Base-by-base conservation (phyloP, 1,140 invertebrate species). In the Bemisia tabaci region DNA sequence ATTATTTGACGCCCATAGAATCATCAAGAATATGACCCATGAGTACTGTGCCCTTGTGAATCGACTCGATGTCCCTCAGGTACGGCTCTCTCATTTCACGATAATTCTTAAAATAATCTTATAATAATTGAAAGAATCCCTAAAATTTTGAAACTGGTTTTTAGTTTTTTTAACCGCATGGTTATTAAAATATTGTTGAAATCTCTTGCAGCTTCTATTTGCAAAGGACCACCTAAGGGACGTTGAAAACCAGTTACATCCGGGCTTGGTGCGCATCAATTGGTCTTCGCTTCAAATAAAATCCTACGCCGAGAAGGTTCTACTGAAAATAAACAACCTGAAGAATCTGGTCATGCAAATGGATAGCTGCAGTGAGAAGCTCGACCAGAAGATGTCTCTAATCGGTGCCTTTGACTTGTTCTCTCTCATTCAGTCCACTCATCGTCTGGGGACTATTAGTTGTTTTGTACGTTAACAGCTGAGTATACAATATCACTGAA, bases 211-310 rank as follows among this genome's bases (percentile, higher is more conserved):
- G 82, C 75, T 87, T 5, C 79, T 84, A 68, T 81, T 91, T 23
- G 74, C 90, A 70, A 86, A 85, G 65, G 79, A 80, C 0, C 84
- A 85, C 68, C 80, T 94, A 2, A 78, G 83, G 72, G 84, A 90
- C 58, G 82, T 91, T 60, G 88, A 92, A 72, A 82, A 86, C 24
- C 82, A 85, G 59, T 87, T 95, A 64, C 82, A 89, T 66, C 88
- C 90, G 25, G 92, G 91, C 9, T 75, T 89, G 0, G 87, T 85
- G 5, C 82, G 91, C 26, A 85, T 92, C 26, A 90, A 87, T 65
- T 95, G 92, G 92, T 87, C 85, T 68, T 91, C 90, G 0, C 78
- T 94, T 1, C 85, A 87, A 17, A 92, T 94, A 60, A 78, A 78
- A 39, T 88, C 92, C 64, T 94, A 88, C 73, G 81, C 84, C 17